Conservation (phyloP, 2,888 invertebrate species). For the Caenorhabditis zanzibari region DNA sequence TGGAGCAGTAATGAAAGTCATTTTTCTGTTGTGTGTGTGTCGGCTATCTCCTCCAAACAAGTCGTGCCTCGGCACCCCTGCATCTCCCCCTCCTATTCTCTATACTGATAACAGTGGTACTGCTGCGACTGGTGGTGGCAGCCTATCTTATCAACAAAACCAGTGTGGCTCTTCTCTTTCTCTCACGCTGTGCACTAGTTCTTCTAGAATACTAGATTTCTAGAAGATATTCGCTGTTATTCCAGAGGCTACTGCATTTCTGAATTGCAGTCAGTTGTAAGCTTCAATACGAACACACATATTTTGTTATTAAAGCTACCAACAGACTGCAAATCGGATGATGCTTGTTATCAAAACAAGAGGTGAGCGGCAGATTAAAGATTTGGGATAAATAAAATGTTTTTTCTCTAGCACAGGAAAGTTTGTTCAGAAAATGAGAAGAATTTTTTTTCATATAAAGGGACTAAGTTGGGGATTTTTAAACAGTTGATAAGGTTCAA, state of each 20-base stretch:
- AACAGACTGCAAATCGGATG: constrained; percentile 46
- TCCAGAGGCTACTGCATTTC: not conserved
- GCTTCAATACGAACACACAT: constrained; percentile 47
- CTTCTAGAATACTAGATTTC: not conserved
- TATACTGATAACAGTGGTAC: constrained; percentile 35
- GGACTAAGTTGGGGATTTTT: too few species aligned
- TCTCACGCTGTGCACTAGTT: not conserved
- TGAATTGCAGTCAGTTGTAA: constrained; percentile 56
- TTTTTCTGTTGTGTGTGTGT: constrained; percentile 24
- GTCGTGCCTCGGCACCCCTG: constrained; percentile 15
- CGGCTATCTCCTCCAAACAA: constrained; percentile 5
- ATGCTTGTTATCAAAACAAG: constrained; percentile 1
- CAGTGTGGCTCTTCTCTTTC: constrained; percentile 14
- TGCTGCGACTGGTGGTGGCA: constrained; percentile 36
- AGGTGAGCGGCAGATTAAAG: constrained; percentile 10
- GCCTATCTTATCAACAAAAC: constrained; percentile 49
- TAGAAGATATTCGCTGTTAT: too few species aligned
- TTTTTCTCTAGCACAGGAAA: too few species aligned
- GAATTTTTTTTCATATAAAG: too few species aligned
- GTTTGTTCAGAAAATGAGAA: too few species aligned
- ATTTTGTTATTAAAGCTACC: constrained; percentile 61
- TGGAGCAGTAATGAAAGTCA: constrained; percentile 47
- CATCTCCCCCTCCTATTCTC: constrained; percentile 20
- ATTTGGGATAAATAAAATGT: not conserved
- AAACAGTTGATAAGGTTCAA: too few species aligned